These are phyloP conservation scores for Nomia melanderi DNA, from an alignment of 1,140 invertebrate species.

Conservation along the genomic window DNA sequence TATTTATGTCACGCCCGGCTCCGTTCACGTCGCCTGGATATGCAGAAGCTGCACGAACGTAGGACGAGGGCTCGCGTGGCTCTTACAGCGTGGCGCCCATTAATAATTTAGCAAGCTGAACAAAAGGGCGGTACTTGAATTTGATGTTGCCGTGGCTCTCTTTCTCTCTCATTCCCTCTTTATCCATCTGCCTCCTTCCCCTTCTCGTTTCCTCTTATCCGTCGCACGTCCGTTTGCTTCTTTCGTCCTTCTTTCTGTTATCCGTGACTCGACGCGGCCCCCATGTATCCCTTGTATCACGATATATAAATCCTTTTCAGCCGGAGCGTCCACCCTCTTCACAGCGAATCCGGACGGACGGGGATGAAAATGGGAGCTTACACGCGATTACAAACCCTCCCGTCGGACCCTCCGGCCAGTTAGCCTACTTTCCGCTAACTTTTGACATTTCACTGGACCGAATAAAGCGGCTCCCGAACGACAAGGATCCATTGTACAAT, in stretches of 20 bases:
- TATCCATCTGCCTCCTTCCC: not conserved
- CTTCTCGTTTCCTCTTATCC: not conserved
- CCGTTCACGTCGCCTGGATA: constrained; percentile 59
- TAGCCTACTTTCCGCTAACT: constrained; percentile 61
- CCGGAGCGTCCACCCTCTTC: constrained; percentile 21
- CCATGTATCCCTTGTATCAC: constrained; percentile 39
- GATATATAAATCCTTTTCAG: constrained; percentile 59
- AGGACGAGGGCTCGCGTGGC: constrained; percentile 34
- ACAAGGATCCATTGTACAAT: constrained; percentile 3
- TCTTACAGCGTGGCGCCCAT: constrained; percentile 55
- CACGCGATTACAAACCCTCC: constrained; percentile 57
- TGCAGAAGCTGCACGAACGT: constrained; percentile 52
- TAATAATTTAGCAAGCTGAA: constrained; percentile 65
- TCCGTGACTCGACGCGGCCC: constrained; percentile 11
- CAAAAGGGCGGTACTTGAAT: constrained; percentile 62
- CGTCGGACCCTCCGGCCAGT: constrained; percentile 52
- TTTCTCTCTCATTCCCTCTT: not conserved
- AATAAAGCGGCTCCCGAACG: constrained; percentile 35
- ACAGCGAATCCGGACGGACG: constrained; percentile 45
- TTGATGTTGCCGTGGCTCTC: constrained; percentile 38
- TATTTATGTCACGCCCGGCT: constrained; percentile 65
- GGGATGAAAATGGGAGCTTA: constrained; percentile 58
- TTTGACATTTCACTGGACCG: constrained; percentile 50
- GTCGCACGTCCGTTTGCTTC: too few species aligned
- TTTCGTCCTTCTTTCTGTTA: constrained; percentile 19